These are phyloP conservation scores for Spialia ferax DNA, from an alignment of 2,888 invertebrate species.

Conservation along the genomic window DNA sequence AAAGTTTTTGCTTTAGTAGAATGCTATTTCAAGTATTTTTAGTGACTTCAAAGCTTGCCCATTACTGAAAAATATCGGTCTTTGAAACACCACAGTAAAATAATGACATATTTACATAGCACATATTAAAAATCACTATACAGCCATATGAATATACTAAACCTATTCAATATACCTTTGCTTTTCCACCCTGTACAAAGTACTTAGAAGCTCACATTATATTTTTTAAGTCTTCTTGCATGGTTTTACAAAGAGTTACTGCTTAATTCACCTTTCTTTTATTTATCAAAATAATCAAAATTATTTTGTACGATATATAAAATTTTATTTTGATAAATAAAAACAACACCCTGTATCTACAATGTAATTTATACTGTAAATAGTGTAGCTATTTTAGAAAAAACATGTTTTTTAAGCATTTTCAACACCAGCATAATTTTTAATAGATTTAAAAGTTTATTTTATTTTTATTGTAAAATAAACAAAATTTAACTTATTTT, in stretches of 20 bases:
- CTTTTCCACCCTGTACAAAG: slow-evolving; percentile 21
- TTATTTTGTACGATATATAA: not conserved
- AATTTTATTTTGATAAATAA: slow-evolving; percentile 11
- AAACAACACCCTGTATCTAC: not conserved
- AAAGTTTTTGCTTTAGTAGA: slow-evolving; percentile 59
- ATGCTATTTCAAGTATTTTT: slow-evolving; percentile 43
- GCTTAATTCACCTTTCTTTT: slow-evolving; percentile 1
- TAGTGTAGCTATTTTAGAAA: not conserved
- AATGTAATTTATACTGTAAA: not conserved
- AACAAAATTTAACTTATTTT: too few species aligned
- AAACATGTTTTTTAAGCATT: not conserved
- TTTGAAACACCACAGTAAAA: slow-evolving; percentile 15
- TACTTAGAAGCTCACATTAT: slow-evolving; percentile 12
- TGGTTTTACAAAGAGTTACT: slow-evolving; percentile 1
- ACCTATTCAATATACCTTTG: slow-evolving; percentile 8
- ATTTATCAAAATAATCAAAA: slow-evolving; percentile 1
- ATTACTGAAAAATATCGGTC: slow-evolving; percentile 13
- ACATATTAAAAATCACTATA: slow-evolving; percentile 22
- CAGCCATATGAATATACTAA: not conserved
- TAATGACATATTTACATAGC: slow-evolving; percentile 13
- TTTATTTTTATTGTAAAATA: not conserved
- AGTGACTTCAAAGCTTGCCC: slow-evolving; percentile 26
- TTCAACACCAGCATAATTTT: not conserved
- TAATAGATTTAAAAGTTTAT: too few species aligned
- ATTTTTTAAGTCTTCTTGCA: slow-evolving; percentile 21